Evolutionary conservation across 1,140 invertebrate species (phyloP).

Genomic region (Brachionus asplanchnoidis): DNA sequence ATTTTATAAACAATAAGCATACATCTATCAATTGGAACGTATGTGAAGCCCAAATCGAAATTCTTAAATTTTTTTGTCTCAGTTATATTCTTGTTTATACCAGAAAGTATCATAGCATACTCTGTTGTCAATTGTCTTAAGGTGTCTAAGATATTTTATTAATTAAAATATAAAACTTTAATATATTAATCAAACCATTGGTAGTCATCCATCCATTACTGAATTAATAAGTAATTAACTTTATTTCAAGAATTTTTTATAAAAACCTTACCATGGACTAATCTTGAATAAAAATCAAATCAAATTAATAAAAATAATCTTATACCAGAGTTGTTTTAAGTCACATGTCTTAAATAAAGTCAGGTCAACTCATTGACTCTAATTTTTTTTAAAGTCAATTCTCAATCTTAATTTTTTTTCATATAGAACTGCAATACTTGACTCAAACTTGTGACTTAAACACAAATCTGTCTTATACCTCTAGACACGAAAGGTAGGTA

Average conservation of each 20-base stretch:
- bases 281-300: not conserved
- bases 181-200: conserved; percentile 50
- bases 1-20: not conserved
- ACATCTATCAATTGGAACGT: conserved; percentile 55
- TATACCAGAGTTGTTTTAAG: no score
- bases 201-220: conserved; percentile 59
- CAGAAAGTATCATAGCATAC: conserved; percentile 53
- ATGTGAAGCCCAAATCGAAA: conserved; percentile 55
- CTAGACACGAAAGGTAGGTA: conserved; percentile 58
- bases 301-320: not conserved
- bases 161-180: conserved; percentile 13
- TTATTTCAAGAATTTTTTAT: not conserved
- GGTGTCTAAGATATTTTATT: not conserved
- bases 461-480: conserved; percentile 47
- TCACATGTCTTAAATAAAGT: no score
- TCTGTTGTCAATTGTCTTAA: conserved; percentile 39
- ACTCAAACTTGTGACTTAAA: no score
- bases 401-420: no score
- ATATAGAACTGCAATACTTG: no score
- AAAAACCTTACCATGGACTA: conserved; percentile 29
- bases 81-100: conserved; percentile 53
- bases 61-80: conserved; percentile 49
- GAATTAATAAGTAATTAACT: no score
- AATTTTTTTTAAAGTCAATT: no score
- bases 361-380: no score